Base-by-base conservation (phyloP, 2,888 invertebrate species). In the Oscheius myriophilus region DNA sequence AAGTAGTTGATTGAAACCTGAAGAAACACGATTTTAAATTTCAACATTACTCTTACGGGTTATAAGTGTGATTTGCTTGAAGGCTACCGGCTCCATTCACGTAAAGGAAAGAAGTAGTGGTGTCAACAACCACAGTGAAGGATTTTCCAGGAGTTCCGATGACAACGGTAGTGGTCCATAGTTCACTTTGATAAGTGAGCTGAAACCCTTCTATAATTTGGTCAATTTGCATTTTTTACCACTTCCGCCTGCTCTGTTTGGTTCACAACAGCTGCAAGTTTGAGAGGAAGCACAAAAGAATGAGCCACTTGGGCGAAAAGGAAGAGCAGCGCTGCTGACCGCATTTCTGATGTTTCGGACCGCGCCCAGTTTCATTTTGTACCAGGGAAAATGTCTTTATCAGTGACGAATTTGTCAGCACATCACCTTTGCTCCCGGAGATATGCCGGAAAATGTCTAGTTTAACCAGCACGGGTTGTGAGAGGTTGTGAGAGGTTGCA, bases 141-240 rank as follows among this genome's bases (percentile, higher is more conserved):
- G 21, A 16, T n/a, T 59, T 33, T 21, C 52, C 52, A 18, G 66
- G 66, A 18, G 57, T 66, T 59, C 67, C 67, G 18, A 67, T 52
- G 0, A 45, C 33, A 11, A 66, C 33, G n/a, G 21, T 58, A 1
- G 66, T 58, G 18, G 49, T 49, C 66, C 66, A 66, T n/a, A 52
- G 26, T 41, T 41, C 49, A 39, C 52, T 51, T 25, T 18, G 23
- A 12, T 49, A 52, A 41, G 41, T 41, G 14, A 25, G 21, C 63
- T 63, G 26, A 25, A 53, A 53, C 25, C 9, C 1, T 14, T 18
- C 14, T 52, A 6, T n/a, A n/a, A n/a, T n/a, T n/a, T n/a, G n/a
- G n/a, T n/a, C 3, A 33, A 33, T 9, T 33, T 6, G 26, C 1
- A 26, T 6, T 25, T 16, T 12, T 6, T 26, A 54, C 26, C 26